Evolutionary conservation across 2,888 invertebrate species (phyloP).

Genomic region (Masnerella sp.): DNA sequence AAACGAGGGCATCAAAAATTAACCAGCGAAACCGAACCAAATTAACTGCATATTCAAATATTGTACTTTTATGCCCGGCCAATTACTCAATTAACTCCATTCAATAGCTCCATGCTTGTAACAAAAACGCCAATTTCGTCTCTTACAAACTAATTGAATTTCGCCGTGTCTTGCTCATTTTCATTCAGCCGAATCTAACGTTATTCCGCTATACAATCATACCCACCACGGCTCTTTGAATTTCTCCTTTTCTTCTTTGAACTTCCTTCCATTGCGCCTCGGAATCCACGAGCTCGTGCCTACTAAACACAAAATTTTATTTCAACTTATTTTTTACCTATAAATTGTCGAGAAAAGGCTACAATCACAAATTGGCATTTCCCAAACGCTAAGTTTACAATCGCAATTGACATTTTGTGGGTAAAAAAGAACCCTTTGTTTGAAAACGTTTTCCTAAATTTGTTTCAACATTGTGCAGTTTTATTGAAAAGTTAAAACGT

Average conservation of each 20-base stretch:
- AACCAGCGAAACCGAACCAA: conserved; percentile 1
- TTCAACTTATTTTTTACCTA: conserved; percentile 11
- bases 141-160: conserved; percentile 46
- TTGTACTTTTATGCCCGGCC: neutral
- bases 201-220: conserved; percentile 42
- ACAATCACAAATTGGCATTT: no score
- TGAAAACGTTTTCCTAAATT: no score
- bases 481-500: no score
- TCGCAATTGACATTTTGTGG: no score
- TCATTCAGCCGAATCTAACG: conserved; percentile 40
- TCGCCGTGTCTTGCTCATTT: conserved; percentile 35
- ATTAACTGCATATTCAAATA: conserved; percentile 13
- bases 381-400: no score
- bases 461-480: no score
- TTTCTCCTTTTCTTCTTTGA: conserved; percentile 85
- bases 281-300: conserved; percentile 88
- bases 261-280: conserved; percentile 94
- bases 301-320: conserved; percentile 63
- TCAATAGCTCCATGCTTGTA: conserved; percentile 3
- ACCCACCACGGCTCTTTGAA: conserved; percentile 76
- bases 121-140: conserved; percentile 30
- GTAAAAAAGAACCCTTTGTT: no score
- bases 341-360: no score
- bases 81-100: conserved; percentile 8
- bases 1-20: conserved; percentile 21